A percentile compares a stretch with the other conserved stretches of the same genome.
phyloP scores from a whole-genome alignment of 2,888 invertebrate genomes.

The Tryphoninae sp. region DNA sequence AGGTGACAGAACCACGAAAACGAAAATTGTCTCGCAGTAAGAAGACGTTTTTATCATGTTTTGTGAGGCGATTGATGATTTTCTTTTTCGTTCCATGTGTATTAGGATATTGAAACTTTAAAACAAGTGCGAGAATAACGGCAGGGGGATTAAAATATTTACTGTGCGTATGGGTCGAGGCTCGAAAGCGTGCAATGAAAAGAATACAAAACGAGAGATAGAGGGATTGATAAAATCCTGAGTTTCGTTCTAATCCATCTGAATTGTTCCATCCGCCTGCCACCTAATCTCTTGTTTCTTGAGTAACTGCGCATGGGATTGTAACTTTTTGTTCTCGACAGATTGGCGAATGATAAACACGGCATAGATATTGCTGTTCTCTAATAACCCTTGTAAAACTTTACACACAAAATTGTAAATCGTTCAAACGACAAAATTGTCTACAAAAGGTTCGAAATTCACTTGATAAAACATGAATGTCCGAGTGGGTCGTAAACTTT shows the following conservation, averaged over 20 bases:
- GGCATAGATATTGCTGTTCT: slow-evolving; percentile 14
- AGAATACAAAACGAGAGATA: background rate
- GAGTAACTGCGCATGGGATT: slow-evolving; percentile 4
- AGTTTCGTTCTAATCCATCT: background rate
- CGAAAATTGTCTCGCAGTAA: slow-evolving; percentile 23
- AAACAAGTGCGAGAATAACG: slow-evolving; percentile 30
- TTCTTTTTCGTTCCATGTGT: slow-evolving; percentile 46
- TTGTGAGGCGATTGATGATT: slow-evolving; percentile 6
- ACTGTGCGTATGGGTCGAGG: background rate
- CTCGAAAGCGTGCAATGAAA: background rate
- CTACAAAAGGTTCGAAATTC: slow-evolving; percentile 4
- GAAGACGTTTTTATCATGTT: slow-evolving; percentile 42
- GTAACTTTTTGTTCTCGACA: background rate
- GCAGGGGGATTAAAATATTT: slow-evolving; percentile 2
- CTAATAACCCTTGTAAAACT: background rate
- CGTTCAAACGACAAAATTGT: background rate
- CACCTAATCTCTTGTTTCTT: background rate
- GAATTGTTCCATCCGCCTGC: background rate
- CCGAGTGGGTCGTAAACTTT: slow-evolving; percentile 6
- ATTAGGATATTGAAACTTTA: slow-evolving; percentile 40
- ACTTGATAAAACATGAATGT: background rate
- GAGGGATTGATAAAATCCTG: background rate
- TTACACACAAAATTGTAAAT: background rate
- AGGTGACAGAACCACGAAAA: slow-evolving; percentile 28
- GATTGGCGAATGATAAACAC: background rate